Base-by-base conservation (phyloP, 2,113 vertebrate genomes). In the Arizona elegans region DNA sequence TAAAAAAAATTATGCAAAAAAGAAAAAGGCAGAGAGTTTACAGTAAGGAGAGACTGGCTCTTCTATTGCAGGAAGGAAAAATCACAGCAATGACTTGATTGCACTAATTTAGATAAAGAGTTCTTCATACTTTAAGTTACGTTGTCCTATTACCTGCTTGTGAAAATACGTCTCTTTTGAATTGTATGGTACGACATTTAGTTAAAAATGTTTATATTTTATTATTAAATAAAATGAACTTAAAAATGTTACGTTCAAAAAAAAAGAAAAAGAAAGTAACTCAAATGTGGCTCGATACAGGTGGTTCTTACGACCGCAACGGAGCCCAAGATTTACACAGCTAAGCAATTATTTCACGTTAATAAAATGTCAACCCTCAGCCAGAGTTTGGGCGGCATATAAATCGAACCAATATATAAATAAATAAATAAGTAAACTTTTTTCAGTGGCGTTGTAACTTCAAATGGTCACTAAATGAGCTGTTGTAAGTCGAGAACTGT, bases 231-330 rank as follows among this genome's bases (percentile, higher is more conserved):
- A 38, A 38, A 38, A 38, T 38, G 38, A 38, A 38, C 38, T 55
- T 81, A 13, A 91, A 91, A 91, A 43, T 43, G 43, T n/a, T 26
- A 43, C 1, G 47, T 15, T 89, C 88, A 50, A 43, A 43, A 43
- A 43, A 47, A 47, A 47, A 5, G 43, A 50, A 43, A 47, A 47
- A 47, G 4, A 47, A 47, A 5, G 43, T 47, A 47, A 47, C 43
- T 47, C 43, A 0, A 15, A 3, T 2, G n/a, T 2, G 6, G 12
- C 65, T 75, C 0, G 12, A 1, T 15, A 6, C 3, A 65, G 3
- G 10, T 3, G 3, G 3, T 4, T 1, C 59, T 65, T 62, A 62
- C 1, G 3, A 5, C 59, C 26, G 12, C 56, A 58, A 23, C 17
- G 7, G 23, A 24, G 58, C 58, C 8, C 56, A 8, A 59, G 23